Conservation (phyloP, 1,140 invertebrate species). For the Ladona fulva region DNA sequence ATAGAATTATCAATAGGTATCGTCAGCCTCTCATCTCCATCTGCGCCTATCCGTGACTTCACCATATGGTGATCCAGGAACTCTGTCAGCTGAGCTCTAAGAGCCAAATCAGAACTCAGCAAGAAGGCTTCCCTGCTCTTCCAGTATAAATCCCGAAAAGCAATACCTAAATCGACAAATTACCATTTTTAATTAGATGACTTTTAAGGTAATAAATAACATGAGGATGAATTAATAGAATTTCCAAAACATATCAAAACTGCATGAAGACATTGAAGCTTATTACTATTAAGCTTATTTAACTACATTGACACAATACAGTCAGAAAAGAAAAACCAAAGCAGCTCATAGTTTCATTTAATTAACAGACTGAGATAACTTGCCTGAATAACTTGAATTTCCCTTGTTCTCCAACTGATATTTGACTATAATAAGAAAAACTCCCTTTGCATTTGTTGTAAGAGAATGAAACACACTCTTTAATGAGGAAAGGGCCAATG, state of each 20-base stretch:
- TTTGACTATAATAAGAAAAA: constrained; percentile 73
- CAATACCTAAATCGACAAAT: constrained; percentile 54
- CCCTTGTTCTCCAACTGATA: constrained; percentile 67
- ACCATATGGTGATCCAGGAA: constrained; percentile 89
- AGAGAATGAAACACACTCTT: constrained; percentile 81
- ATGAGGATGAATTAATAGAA: background rate
- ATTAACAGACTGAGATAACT: constrained; percentile 20
- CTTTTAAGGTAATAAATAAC: too few relatives aligned
- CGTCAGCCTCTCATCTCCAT: constrained; percentile 69
- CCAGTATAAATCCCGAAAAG: constrained; percentile 77
- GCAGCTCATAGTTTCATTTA: too few relatives aligned
- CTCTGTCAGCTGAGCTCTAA: constrained; percentile 83
- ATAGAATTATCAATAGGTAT: constrained; percentile 68
- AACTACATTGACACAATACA: too few relatives aligned
- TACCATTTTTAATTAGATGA: constrained; percentile 16
- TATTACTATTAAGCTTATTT: too few relatives aligned
- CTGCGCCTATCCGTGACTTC: constrained; percentile 62
- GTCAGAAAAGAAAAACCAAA: too few relatives aligned
- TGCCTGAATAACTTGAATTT: constrained; percentile 63
- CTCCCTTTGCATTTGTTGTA: constrained; percentile 75
- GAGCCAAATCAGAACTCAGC: constrained; percentile 78
- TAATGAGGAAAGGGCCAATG: constrained; percentile 72
- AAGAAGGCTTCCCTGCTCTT: constrained; percentile 75
- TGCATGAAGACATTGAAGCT: too few relatives aligned
- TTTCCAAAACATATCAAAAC: background rate